Evolutionary conservation across 2,113 vertebrate genomes (phyloP).

Genomic region (Stigmatopora nigra): DNA sequence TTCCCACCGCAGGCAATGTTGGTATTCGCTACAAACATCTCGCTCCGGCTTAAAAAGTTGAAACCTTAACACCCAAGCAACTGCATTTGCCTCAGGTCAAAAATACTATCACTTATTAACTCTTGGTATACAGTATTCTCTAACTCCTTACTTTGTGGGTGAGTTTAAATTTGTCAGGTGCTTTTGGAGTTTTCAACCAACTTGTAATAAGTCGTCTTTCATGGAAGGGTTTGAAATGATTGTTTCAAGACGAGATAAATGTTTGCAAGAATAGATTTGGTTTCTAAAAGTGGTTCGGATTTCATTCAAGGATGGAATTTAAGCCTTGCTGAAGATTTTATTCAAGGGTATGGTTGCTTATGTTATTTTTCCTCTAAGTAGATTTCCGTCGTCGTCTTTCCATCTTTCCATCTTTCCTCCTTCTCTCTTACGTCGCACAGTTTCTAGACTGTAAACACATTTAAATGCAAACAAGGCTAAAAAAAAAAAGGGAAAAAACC

Average conservation of each 20-base stretch:
- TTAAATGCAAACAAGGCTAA: conserved; percentile 57
- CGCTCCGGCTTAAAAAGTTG: conserved; percentile 1
- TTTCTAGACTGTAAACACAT: conserved; percentile 37
- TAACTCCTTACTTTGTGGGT: not conserved
- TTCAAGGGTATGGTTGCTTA: not conserved
- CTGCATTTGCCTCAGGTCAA: not conserved
- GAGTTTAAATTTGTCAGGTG: not conserved
- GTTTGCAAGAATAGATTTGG: not conserved
- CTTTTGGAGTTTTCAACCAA: not conserved
- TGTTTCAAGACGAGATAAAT: not conserved
- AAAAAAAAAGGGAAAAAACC: conserved; percentile 37
- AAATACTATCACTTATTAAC: not conserved
- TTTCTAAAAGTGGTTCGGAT: not conserved
- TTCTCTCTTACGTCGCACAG: conserved; percentile 4
- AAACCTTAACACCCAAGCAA: not conserved
- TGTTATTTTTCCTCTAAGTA: conserved; percentile 20
- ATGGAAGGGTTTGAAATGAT: not conserved
- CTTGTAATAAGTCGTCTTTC: not conserved
- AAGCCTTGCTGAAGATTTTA: not conserved
- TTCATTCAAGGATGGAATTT: not conserved
- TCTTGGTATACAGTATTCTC: not conserved
- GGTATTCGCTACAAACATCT: not conserved
- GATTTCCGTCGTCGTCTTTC: conserved; percentile 16
- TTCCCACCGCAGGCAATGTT: not conserved
- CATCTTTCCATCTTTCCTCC: conserved; percentile 22